A percentile compares a stretch with the other conserved stretches of the same genome.
Evolutionary conservation across 2,888 invertebrate species (phyloP).

Genomic region (Lepeophtheirus nordmannii): DNA sequence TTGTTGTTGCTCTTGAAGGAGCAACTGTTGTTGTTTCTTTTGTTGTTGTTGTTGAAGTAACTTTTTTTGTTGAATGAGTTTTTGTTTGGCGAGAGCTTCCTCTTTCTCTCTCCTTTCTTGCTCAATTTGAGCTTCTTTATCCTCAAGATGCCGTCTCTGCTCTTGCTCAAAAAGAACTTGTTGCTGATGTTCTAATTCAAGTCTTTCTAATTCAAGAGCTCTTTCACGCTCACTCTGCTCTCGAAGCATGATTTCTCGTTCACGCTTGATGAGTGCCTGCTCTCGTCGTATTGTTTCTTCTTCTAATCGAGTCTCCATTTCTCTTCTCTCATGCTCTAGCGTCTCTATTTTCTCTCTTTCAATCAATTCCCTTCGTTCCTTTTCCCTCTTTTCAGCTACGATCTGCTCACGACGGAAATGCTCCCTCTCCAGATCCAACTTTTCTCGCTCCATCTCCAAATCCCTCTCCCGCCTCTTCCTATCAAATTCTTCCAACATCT

Average conservation of each 20-base stretch:
- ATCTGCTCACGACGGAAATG: conserved; percentile 7
- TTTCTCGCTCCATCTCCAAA: not conserved
- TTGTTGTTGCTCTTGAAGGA: conserved; percentile 7
- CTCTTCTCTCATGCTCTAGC: not conserved
- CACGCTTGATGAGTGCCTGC: not conserved
- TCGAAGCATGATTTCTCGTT: not conserved
- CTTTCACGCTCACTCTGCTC: not conserved
- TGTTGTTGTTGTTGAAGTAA: not conserved
- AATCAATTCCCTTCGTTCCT: not conserved
- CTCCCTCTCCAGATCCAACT: not conserved
- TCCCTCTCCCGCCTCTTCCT: not conserved
- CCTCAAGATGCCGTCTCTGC: not conserved
- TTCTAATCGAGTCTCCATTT: not conserved
- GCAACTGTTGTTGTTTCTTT: conserved; percentile 7
- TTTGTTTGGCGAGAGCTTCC: not conserved
- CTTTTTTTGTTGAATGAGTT: not conserved
- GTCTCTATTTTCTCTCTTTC: not conserved
- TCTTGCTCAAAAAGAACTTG: not conserved
- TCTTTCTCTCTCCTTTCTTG: not conserved
- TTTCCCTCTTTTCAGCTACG: not conserved
- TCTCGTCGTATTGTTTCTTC: not conserved
- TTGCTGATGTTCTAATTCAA: not conserved
- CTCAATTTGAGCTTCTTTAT: not conserved
- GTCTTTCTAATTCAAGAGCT: not conserved
- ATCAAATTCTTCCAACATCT: conserved; percentile 17